A percentile compares a stretch with the other conserved stretches of the same genome.
Conservation (phyloP, 1,140 invertebrate genomes). For the Pachypsylla venusta region DNA sequence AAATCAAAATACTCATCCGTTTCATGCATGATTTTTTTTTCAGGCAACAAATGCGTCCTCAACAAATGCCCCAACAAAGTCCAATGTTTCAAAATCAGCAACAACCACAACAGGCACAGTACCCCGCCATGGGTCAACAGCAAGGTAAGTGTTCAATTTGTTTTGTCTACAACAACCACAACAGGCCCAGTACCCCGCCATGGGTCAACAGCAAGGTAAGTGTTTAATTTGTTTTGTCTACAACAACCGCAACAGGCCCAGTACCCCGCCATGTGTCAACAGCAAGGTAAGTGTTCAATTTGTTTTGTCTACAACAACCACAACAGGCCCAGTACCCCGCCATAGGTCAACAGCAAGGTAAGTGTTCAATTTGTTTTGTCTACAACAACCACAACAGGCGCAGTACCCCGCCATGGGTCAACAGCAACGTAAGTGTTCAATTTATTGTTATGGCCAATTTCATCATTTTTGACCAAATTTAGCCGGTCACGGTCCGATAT, state of each 20-base stretch:
- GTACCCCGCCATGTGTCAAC: background rate
- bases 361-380: slow-evolving; percentile 18
- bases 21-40: slow-evolving; percentile 20
- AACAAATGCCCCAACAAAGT: slow-evolving; percentile 23
- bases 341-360: too few relatives aligned
- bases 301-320: too few relatives aligned
- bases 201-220: slow-evolving; percentile 12
- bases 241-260: background rate
- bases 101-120: slow-evolving; percentile 21
- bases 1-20: background rate
- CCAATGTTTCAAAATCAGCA: slow-evolving; percentile 19
- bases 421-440: background rate
- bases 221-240: slow-evolving; percentile 16
- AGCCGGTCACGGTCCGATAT: too few relatives aligned
- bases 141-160: slow-evolving; percentile 15
- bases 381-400: slow-evolving; percentile 7
- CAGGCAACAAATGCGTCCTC: slow-evolving; percentile 36
- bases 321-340: too few relatives aligned
- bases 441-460: background rate
- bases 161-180: slow-evolving; percentile 22
- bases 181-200: slow-evolving; percentile 17
- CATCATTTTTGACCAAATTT: too few relatives aligned
- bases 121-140: slow-evolving; percentile 8
- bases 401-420: background rate
- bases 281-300: background rate